Conservation (phyloP, 2,888 invertebrate genomes). For the Aphidius colemani region DNA sequence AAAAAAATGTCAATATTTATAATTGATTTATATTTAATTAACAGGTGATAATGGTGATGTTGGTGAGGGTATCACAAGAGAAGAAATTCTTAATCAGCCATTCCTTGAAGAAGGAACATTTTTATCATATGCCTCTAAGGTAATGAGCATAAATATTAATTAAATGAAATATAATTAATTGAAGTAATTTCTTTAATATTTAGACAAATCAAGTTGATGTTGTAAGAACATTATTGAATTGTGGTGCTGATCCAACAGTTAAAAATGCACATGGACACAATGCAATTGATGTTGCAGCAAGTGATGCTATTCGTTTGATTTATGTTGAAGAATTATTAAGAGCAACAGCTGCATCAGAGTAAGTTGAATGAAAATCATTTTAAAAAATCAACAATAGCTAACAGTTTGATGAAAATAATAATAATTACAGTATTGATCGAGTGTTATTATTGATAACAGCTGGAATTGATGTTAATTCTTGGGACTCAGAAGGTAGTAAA, state of each 20-base stretch:
- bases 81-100: conserved; percentile 61
- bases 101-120: conserved; percentile 63
- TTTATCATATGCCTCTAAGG: conserved; percentile 65
- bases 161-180: conserved; percentile 7
- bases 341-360: conserved; percentile 68
- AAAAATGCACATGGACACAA: conserved; percentile 64
- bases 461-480: conserved; percentile 66
- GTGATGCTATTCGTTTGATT: conserved; percentile 62
- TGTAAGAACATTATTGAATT: conserved; percentile 64
- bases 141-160: conserved; percentile 39
- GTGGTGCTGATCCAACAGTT: conserved; percentile 66
- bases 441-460: conserved; percentile 65
- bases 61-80: conserved; percentile 56
- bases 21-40: not conserved
- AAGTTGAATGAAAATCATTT: conserved; percentile 37
- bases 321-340: conserved; percentile 67
- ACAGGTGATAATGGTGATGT: conserved; percentile 56
- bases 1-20: not conserved
- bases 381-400: not conserved
- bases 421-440: conserved; percentile 61
- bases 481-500: conserved; percentile 65
- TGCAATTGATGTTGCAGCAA: conserved; percentile 63
- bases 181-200: conserved; percentile 4
- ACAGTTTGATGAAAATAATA: conserved; percentile 13
- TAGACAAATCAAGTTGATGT: conserved; percentile 64